Conservation (phyloP, 2,888 invertebrate genomes). For the Spisula subtruncata region DNA sequence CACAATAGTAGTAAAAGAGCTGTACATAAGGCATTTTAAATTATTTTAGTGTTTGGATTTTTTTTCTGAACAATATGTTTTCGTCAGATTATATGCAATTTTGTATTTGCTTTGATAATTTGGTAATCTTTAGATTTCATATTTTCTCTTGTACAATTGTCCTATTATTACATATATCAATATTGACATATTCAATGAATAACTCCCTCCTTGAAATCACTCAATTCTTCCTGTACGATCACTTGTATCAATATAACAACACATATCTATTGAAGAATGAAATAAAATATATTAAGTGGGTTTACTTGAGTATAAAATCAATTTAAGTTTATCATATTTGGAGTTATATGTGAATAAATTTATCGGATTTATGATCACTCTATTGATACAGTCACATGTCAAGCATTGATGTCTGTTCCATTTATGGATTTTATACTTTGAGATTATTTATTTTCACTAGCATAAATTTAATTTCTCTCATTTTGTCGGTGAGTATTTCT, state of each 20-base stretch:
- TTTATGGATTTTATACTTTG: not conserved
- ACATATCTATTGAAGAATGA: not conserved
- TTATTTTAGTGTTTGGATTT: not conserved
- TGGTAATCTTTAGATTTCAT: not conserved
- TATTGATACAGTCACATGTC: not conserved
- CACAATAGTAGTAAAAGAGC: not conserved
- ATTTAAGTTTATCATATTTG: not conserved
- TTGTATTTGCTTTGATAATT: not conserved
- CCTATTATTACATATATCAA: not conserved
- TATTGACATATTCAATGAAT: not conserved
- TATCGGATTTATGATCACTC: not conserved
- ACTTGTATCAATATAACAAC: not conserved
- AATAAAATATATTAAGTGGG: not conserved
- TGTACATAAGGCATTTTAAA: not conserved
- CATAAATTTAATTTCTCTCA: not conserved
- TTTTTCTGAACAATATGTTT: not conserved
- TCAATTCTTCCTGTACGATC: not conserved
- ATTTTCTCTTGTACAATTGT: not conserved
- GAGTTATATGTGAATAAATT: too few species aligned
- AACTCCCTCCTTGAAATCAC: conserved; percentile 16
- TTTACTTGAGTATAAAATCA: not conserved
- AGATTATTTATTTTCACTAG: not conserved
- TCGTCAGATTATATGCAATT: not conserved
- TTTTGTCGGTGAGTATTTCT: not conserved
- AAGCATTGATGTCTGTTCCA: not conserved